These are phyloP conservation scores for cat (Felis catus) DNA, from an alignment of 2,113 vertebrate genomes.

Conservation along the genomic window DNA sequence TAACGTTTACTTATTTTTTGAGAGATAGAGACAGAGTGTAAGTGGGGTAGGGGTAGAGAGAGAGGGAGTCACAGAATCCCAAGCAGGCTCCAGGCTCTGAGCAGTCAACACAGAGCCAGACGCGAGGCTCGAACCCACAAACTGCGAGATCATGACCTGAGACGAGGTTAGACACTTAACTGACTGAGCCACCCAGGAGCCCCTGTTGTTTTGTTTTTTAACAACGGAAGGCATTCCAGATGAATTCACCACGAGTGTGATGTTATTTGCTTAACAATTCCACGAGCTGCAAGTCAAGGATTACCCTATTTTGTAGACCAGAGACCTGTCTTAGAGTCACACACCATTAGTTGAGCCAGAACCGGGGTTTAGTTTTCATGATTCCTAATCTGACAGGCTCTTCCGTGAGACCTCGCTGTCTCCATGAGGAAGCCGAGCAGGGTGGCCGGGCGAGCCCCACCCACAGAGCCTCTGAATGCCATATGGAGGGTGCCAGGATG, in stretches of 20 bases:
- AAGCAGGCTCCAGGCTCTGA: too few relatives aligned
- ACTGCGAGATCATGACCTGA: too few relatives aligned
- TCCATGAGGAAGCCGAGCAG: not conserved
- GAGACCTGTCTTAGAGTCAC: not conserved
- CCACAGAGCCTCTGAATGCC: not conserved
- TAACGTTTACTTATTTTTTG: too few relatives aligned
- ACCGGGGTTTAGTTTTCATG: not conserved
- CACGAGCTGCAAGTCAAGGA: not conserved
- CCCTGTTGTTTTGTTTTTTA: not conserved
- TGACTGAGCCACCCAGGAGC: too few relatives aligned
- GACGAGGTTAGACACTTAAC: too few relatives aligned
- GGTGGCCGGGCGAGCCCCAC: not conserved
- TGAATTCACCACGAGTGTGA: not conserved
- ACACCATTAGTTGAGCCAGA: not conserved
- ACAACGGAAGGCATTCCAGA: not conserved
- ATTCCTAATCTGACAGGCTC: not conserved
- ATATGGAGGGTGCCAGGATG: not conserved
- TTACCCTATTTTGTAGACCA: not conserved
- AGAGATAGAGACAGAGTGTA: too few relatives aligned
- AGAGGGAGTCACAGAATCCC: too few relatives aligned
- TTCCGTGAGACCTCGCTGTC: not conserved
- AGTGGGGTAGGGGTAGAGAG: too few relatives aligned
- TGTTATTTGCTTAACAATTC: not conserved
- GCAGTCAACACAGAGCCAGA: too few relatives aligned
- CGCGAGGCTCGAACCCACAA: too few relatives aligned